Percentiles rank a stretch among this genome's conserved stretches.
Conservation (phyloP, 2,888 invertebrate genomes). For the Ophonus ardosiacus region DNA sequence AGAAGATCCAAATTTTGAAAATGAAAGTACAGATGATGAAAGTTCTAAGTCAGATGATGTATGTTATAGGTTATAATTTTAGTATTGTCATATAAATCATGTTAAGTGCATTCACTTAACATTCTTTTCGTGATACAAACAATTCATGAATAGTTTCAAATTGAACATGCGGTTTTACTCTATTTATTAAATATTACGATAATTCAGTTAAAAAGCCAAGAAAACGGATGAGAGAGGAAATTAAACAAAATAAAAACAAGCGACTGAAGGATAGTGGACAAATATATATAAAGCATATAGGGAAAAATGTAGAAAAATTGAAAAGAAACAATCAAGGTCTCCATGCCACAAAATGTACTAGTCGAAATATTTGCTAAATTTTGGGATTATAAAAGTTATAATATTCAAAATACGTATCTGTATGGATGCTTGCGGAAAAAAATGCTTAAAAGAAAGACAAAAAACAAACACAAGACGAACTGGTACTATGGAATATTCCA, state of each 20-base stretch:
- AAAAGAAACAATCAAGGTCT: neutral
- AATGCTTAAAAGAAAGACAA: neutral
- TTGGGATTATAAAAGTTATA: neutral
- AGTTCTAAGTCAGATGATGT: neutral
- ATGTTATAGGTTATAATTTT: neutral
- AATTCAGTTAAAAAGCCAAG: neutral
- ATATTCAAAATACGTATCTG: neutral
- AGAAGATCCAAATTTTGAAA: neutral
- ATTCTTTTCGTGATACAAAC: neutral
- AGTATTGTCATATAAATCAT: neutral
- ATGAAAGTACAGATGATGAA: neutral
- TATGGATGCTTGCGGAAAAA: slow-evolving; percentile 2
- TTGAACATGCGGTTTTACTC: neutral
- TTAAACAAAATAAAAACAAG: neutral
- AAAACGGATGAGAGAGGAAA: neutral
- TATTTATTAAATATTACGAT: neutral
- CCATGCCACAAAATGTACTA: neutral
- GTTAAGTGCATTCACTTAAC: neutral
- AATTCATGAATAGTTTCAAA: neutral
- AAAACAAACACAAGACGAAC: neutral
- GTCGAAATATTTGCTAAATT: neutral
- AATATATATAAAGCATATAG: neutral
- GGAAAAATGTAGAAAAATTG: neutral
- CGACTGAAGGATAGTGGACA: neutral
- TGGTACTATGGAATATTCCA: neutral